Evolutionary conservation across 1,140 invertebrate species (phyloP), one percentile per base, ranked within the genome.

Genomic region (Orussus abietinus): DNA sequence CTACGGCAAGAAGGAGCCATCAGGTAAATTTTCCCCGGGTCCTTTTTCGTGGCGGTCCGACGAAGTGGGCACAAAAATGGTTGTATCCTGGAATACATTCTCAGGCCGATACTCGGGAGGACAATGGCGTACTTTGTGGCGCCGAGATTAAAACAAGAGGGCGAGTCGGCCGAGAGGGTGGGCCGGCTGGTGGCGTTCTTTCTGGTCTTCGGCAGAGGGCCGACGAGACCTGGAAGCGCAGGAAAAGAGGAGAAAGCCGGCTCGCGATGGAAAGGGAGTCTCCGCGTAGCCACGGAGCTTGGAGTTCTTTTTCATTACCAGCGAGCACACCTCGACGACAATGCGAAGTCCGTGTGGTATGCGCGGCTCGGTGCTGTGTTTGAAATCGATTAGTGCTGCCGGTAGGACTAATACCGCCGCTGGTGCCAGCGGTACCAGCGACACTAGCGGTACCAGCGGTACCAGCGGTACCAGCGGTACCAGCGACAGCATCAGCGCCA

Each of bases 81-180:
- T 26, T 37, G 19, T 31, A 17, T 22, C 26, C 22, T 19, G 17
- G 38, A 35, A 51, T 56, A 49, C 55, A 43, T 61, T 56, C 53
- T 63, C 55, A 62, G 55, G 57, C 65, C 58, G 62, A 66, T 67
- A 63, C 49, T 57, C 54, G 41, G n/a, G 36, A 66, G 64, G 57
- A 71, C 63, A 67, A 68, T 66, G 44, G 62, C 55, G 55, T 67
- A 69, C 68, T 69, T 69, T 69, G 64, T 67, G 55, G 59, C 51
- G 38, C 50, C 55, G 61, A 67, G 65, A 69, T 72, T 70, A 72
- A 69, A 70, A 64, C 60, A 64, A 60, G 59, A 51, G 55, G 43
- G 49, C 45, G 49, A 62, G 57, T 51, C 48, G 53, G 57, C 59
- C 51, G 45, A 46, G 55, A 46, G 9, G 13, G n/a, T 18, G 10